Conservation (phyloP, 2,113 vertebrate species). For the Sphyrna mokarran region DNA sequence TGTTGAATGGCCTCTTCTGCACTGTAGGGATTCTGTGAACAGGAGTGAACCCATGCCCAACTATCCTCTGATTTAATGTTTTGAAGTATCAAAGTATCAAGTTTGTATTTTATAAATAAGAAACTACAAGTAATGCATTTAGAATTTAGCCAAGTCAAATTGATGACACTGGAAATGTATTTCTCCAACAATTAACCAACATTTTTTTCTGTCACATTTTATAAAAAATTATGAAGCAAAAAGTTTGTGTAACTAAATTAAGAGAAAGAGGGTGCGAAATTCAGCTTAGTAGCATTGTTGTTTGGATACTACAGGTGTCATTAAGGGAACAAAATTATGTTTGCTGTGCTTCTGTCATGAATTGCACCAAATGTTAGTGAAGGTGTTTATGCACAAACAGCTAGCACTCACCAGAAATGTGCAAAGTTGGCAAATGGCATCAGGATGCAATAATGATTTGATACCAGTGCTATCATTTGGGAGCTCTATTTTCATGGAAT, state of each 20-base stretch:
- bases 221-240: neutral
- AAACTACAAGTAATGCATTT: neutral
- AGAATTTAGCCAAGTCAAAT: neutral
- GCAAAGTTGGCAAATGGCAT: too few relatives aligned
- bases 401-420: too few relatives aligned
- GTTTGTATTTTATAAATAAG: neutral
- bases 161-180: neutral
- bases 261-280: neutral
- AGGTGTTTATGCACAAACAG: too few relatives aligned
- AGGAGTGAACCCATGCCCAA: neutral
- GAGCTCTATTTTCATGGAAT: too few relatives aligned
- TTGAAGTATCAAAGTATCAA: neutral
- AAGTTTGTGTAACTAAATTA: neutral
- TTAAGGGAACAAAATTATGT: too few relatives aligned
- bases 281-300: too few relatives aligned
- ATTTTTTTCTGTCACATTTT: neutral
- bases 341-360: too few relatives aligned
- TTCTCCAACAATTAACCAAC: neutral
- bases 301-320: too few relatives aligned
- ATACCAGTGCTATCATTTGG: too few relatives aligned
- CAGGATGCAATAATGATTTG: too few relatives aligned
- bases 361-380: too few relatives aligned
- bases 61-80: neutral
- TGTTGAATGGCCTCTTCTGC: too few relatives aligned
- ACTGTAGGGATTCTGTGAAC: neutral